These are phyloP conservation scores for Isaurus tuberculatus DNA, from an alignment of 92 coral and sea anemone genomes.

Conservation along the genomic window DNA sequence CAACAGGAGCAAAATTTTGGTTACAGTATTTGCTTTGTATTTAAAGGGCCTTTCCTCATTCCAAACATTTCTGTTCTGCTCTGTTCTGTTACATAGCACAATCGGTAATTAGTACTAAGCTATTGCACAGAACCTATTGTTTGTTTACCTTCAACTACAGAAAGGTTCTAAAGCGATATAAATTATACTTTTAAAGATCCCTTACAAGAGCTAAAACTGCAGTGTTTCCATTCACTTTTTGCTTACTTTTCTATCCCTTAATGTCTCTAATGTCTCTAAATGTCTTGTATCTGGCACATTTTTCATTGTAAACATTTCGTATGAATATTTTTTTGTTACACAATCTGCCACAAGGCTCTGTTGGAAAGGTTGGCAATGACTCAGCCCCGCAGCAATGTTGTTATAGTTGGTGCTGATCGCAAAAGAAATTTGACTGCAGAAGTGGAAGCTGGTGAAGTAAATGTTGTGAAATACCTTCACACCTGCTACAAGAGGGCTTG, in stretches of 20 bases:
- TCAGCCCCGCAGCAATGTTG: conserved; percentile 75
- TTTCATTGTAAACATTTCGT: background rate
- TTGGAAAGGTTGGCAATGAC: conserved; percentile 85
- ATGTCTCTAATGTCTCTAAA: background rate
- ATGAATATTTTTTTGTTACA: background rate
- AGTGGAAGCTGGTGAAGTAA: conserved; percentile 86
- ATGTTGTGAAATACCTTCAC: conserved; percentile 73
- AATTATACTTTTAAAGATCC: too few species aligned
- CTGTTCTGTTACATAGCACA: too few species aligned
- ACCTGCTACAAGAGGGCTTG: conserved; percentile 75
- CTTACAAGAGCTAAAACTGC: too few species aligned
- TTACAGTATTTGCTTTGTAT: too few species aligned
- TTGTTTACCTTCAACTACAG: too few species aligned
- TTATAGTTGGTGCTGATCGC: conserved; percentile 73
- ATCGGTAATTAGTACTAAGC: too few species aligned
- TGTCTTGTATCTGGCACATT: background rate
- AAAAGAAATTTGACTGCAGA: conserved; percentile 74
- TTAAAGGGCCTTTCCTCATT: too few species aligned
- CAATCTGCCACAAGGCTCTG: conserved; percentile 67
- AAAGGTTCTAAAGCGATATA: too few species aligned
- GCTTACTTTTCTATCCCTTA: background rate
- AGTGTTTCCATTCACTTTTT: too few species aligned
- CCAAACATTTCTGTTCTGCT: too few species aligned
- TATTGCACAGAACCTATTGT: too few species aligned
- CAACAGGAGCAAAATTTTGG: too few species aligned